Base-by-base conservation (phyloP, 2,888 invertebrate genomes). In the Cotesia congregata region DNA sequence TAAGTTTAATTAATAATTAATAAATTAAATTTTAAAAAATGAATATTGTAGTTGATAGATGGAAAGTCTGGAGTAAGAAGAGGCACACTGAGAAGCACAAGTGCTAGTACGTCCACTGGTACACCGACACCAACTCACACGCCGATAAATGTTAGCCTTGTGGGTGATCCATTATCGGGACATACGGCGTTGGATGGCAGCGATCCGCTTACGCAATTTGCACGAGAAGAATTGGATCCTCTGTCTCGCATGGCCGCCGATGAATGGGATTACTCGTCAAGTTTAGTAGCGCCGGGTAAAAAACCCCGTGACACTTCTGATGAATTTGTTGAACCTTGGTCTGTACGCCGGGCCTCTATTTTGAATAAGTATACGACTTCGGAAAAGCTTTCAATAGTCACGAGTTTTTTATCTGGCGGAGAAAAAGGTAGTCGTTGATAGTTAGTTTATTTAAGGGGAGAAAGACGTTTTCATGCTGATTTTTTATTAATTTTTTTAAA, bases 321-420 rank as follows among this genome's bases (percentile, higher is more conserved):
- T 7, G 91, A 92, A 77, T 91, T 91, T 78, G 90, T 94, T 80
- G 94, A 95, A 86, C 93, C 94, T 12, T 99, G 98, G 98, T 92
- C 91, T 80, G 90, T 92, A 0, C 94, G 94, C 84, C 93, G 95
- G 81, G 88, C 92, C 67, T 91, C 91, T n/a, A 97, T 99, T 86
- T 91, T 98, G 9, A 94, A 93, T 82, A 96, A 95, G 89, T 98
- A 95, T 85, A 98, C 97, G 50, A 98, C 98, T 73, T 96, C 95
- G 9, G 98, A 98, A 90, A 97, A 97, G 87, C 90, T 99, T 40
- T 95, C 96, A 0, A 96, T 98, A 81, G 93, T 96, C 1, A 97
- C 97, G 64, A 97, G 97, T 88, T 97, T 95, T 87, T 90, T 97
- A 68, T 93, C 94, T 5, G 95, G 95, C 76, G 94, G 94, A 79